Evolutionary conservation across 2,797 vertebrate species (phyloP), one percentile per base, ranked within the genome.

Genomic region (Syngnathus rostellatus): DNA sequence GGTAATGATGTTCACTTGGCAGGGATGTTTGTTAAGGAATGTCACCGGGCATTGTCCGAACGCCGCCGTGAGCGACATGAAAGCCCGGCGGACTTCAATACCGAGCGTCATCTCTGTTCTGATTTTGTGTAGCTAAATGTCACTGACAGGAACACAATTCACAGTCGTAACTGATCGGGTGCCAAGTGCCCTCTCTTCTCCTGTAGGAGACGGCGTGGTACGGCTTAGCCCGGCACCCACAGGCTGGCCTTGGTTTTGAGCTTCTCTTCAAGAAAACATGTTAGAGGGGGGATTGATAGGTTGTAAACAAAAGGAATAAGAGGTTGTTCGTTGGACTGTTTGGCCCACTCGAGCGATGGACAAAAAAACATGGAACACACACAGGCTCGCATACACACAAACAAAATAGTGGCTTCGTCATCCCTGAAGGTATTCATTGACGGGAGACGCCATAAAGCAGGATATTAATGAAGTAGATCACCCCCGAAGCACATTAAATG

Each of bases 141-240:
- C 82, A 80, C 67, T 75, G 86, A 87, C 84, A 81, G 82, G 70
- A 79, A 85, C 79, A 82, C 80, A 86, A 87, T 83, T 86, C 74
- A 70, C 81, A 84, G 80, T 82, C 85, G 82, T 75, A 83, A 87
- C 78, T 81, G 83, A 87, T 87, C 78, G 75, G 81, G 80, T 84
- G 82, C 87, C 88, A 87, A 78, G 80, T 39, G 60, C 70, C 75
- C 72, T 79, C 78, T 84, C 81, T 80, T 79, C 75, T 77, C 83
- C 72, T 65, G 62, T 72, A 68, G 76, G 72, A 77, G 77, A 25
- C 80, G 81, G 78, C 79, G 74, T 75, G 76, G 76, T 77, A 64
- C 57, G 77, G 77, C 71, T 41, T 58, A 40, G 70, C 75, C 75
- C 69, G 79, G 78, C 76, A 79, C 70, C 74, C 77, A 66, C 31